Base-by-base conservation (phyloP, 1,140 invertebrate genomes). In the Bombus huntii region DNA sequence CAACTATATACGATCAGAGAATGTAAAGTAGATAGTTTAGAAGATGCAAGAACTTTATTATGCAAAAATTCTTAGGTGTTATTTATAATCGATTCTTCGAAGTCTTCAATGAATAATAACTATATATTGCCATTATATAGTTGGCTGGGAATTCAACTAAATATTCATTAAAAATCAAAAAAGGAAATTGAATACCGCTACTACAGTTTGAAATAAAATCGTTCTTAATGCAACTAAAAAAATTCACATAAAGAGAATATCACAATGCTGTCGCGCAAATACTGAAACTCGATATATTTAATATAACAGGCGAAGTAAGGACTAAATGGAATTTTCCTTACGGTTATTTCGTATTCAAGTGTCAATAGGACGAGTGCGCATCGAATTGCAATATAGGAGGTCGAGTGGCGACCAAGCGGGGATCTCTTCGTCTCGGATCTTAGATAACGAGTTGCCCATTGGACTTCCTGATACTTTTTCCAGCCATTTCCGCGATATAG, bases 371-470 rank as follows among this genome's bases (percentile, higher is more conserved):
- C 70, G 71, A 73, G 59, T 81, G 78, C 70, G 73, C 80, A 68
- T 87, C 77, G 88, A 85, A 85, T 82, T 28, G 88, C 88, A 90
- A 90, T 89, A 89, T 87, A 81, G 37, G 28, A 62, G 76, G 79
- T 90, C 68, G 85, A 82, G 79, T 83, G 72, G 73, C 57, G 57
- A 78, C 70, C 74, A 66, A 87, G 79, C 76, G 80, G 76, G 34
- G 82, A 80, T 66, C 39, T 77, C 73, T 77, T 88, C 80, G 79
- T 80, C 74, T 81, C 80, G 53, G 71, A 83, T 78, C 83, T 92
- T 89, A 66, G 88, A 80, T 86, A 91, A 89, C 87, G 90, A 92
- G 89, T 88, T 87, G 77, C 87, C 90, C 59, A 91, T 92, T 88
- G 90, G 72, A 91, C 87, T 90, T 90, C 37, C 77, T 77, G 87